These are phyloP conservation scores for Crenuchus spilurus DNA, from an alignment of 2,797 vertebrate genomes.

Conservation along the genomic window DNA sequence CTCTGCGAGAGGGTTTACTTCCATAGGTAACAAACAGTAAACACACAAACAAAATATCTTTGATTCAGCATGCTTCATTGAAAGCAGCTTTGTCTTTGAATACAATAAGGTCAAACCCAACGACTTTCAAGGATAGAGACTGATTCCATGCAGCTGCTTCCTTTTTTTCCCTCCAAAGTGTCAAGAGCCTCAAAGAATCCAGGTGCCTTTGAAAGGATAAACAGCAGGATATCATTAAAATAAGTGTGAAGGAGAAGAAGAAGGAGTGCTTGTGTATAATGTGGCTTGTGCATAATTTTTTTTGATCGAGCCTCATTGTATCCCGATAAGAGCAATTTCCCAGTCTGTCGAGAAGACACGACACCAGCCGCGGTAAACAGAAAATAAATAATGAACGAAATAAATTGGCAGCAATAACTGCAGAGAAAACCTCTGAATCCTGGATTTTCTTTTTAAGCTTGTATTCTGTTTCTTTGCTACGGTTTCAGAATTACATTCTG, in stretches of 20 bases:
- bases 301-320: neutral
- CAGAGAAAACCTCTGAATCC: neutral
- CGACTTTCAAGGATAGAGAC: conserved; percentile 17
- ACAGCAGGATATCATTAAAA: conserved; percentile 23
- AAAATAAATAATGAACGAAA: neutral
- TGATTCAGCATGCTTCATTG: conserved; percentile 11
- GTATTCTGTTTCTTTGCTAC: neutral
- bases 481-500: neutral
- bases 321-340: neutral
- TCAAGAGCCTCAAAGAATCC: conserved; percentile 13
- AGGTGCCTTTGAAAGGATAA: conserved; percentile 37
- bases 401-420: neutral
- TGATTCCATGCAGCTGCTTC: conserved; percentile 10
- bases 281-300: neutral
- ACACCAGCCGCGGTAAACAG: too few species aligned
- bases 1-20: conserved; percentile 28
- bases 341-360: too few species aligned
- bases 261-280: neutral
- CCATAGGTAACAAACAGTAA: conserved; percentile 9
- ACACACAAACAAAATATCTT: neutral
- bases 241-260: conserved; percentile 16
- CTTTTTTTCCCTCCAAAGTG: conserved; percentile 27
- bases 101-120: conserved; percentile 29
- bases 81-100: conserved; percentile 1
- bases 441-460: neutral